Conservation (phyloP, 1,140 invertebrate species). For the Colletes gigas region DNA sequence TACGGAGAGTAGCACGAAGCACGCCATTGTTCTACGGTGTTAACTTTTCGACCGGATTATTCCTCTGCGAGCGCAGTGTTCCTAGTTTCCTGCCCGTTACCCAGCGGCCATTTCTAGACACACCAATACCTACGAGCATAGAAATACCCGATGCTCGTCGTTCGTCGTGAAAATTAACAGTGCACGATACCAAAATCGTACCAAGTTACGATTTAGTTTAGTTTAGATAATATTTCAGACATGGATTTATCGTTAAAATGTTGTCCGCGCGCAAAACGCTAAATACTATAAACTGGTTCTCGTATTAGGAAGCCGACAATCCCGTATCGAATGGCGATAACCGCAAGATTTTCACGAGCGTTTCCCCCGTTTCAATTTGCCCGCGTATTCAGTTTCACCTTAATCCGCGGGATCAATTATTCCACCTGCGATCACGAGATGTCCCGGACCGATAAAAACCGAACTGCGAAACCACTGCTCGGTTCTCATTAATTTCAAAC, state of each 20-base stretch:
- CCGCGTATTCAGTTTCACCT: constrained; percentile 5
- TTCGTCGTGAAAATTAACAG: not conserved
- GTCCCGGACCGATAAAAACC: constrained; percentile 11
- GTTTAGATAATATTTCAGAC: too few relatives aligned
- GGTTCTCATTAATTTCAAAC: constrained; percentile 3
- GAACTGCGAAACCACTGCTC: not conserved
- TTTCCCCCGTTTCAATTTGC: constrained; percentile 12
- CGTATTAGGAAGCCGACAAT: too few relatives aligned
- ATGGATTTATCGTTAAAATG: too few relatives aligned
- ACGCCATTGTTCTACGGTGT: constrained; percentile 42
- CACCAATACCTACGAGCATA: not conserved
- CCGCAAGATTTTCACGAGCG: not conserved
- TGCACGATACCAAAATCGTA: not conserved
- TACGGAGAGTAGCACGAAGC: constrained; percentile 12
- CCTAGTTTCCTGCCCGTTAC: constrained; percentile 25
- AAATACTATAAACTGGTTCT: too few relatives aligned
- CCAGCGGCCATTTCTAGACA: constrained; percentile 17
- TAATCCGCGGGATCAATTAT: constrained; percentile 23
- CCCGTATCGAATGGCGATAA: too few relatives aligned
- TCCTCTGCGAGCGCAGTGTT: constrained; percentile 7
- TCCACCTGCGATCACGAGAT: constrained; percentile 7
- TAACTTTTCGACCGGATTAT: constrained; percentile 55
- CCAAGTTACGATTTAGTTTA: too few relatives aligned
- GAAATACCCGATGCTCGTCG: not conserved
- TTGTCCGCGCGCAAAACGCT: too few relatives aligned